These are phyloP conservation scores for Amphimedon queenslandica DNA, from an alignment of 37 sponge, comb jelly and placozoan species.

Conservation along the genomic window DNA sequence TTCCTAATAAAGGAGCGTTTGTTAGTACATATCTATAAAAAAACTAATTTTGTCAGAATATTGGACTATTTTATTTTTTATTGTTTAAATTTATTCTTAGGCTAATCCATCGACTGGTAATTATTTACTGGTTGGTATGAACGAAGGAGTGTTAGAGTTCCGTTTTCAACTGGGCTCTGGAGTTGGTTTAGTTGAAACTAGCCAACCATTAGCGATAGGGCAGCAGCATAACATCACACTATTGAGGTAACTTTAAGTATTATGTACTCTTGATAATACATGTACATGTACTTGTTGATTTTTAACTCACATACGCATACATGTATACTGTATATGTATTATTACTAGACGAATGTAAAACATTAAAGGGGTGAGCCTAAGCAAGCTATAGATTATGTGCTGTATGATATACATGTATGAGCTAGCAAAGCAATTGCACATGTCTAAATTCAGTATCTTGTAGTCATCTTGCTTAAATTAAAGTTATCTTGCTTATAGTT, in stretches of 20 bases:
- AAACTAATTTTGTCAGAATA: too few relatives aligned
- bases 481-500: too few relatives aligned
- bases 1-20: too few relatives aligned
- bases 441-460: too few relatives aligned
- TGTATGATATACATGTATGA: too few relatives aligned
- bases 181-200: conserved; percentile 4
- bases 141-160: conserved; percentile 12
- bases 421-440: too few relatives aligned
- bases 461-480: too few relatives aligned
- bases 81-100: not conserved
- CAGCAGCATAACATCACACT: conserved; percentile 28
- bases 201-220: conserved; percentile 33
- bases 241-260: conserved; percentile 24
- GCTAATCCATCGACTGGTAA: conserved; percentile 3
- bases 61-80: not conserved
- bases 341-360: too few relatives aligned
- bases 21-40: too few relatives aligned
- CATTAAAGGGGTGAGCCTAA: too few relatives aligned
- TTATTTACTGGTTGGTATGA: conserved; percentile 36
- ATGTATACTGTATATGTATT: too few relatives aligned
- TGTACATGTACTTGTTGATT: not conserved
- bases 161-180: conserved; percentile 65
- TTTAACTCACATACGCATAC: not conserved
- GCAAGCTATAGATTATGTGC: too few relatives aligned
- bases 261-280: not conserved